These are phyloP conservation scores for Gracilinanus agilis DNA, from an alignment of 2,113 vertebrate genomes.

Conservation along the genomic window DNA sequence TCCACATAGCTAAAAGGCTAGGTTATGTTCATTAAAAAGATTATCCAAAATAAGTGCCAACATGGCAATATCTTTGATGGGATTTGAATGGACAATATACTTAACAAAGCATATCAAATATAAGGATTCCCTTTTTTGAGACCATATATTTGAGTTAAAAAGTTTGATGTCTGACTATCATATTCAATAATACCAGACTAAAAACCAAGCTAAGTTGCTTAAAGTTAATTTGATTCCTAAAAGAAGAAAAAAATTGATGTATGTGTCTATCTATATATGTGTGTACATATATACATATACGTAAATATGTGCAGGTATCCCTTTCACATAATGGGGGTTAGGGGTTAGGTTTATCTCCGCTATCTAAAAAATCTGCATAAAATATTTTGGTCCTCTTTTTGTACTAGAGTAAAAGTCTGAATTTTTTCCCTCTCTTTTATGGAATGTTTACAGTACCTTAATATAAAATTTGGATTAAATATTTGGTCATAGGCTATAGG, in stretches of 20 bases:
- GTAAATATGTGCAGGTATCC: background rate
- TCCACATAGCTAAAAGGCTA: slow-evolving; percentile 71
- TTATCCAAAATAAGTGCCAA: slow-evolving; percentile 78
- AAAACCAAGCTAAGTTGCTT: slow-evolving; percentile 59
- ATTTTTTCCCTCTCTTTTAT: too few species aligned
- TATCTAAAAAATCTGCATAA: too few species aligned
- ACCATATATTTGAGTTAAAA: slow-evolving; percentile 69
- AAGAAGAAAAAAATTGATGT: slow-evolving; percentile 71
- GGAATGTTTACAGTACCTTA: too few species aligned
- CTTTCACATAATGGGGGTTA: too few species aligned
- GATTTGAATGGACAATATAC: slow-evolving; percentile 66
- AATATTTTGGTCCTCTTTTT: too few species aligned
- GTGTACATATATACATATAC: background rate
- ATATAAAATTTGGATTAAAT: too few species aligned
- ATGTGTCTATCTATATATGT: background rate
- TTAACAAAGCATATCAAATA: slow-evolving; percentile 74
- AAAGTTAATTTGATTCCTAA: slow-evolving; percentile 70
- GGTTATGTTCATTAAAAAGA: slow-evolving; percentile 80
- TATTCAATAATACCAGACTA: slow-evolving; percentile 51
- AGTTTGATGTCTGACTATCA: slow-evolving; percentile 42
- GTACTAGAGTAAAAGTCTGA: too few species aligned
- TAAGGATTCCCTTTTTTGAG: slow-evolving; percentile 69
- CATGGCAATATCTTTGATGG: slow-evolving; percentile 64
- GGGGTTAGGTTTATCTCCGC: too few species aligned
- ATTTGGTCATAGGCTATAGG: too few species aligned